Base-by-base conservation (phyloP, 1,140 invertebrate genomes). In the Drosophila lacertosa region DNA sequence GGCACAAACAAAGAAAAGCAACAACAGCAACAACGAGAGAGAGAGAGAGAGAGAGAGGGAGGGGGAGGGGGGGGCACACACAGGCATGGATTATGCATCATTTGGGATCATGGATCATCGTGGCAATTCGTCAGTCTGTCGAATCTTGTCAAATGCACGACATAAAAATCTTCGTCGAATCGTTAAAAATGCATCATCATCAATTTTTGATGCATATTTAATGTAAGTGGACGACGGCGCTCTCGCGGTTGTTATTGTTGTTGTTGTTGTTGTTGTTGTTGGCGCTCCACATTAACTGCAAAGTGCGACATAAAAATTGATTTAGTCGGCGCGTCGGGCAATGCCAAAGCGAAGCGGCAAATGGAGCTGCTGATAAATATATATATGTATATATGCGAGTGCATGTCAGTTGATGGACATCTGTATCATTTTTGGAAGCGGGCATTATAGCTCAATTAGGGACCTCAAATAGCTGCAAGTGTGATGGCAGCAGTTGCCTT, bases 121-220 rank as follows among this genome's bases (percentile, higher is more conserved):
- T 44, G 57, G 62, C 66, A 79, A 68, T 77, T 73, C 68, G 64
- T 71, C 71, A 75, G n/a, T 16, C 71, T 72, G 73, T 82, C 81
- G 81, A 70, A 69, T 74, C 84, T 70, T 81, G 78, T 80, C 78
- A 82, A 75, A 84, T 86, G 81, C 77, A 70, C 32, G 60, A 88
- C 82, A 86, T 86, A 75, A 88, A 84, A 88, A 88, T 88, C 54
- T 74, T 74, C 53, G 68, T 77, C 67, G 74, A 89, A 89, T 89
- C 83, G 83, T 89, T 89, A 89, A 89, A 89, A 89, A 89, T 89
- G 84, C 84, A 89, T 89, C 83, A 89, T 89, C 83, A 89, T 89
- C 83, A 89, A 89, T 80, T 89, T 89, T 89, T 89, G 79, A 83
- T 88, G 82, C 82, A 88, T 88, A 88, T 88, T 88, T 88, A 88